Conservation (phyloP, 2,113 vertebrate species). For the Rhizomys pruinosus region DNA sequence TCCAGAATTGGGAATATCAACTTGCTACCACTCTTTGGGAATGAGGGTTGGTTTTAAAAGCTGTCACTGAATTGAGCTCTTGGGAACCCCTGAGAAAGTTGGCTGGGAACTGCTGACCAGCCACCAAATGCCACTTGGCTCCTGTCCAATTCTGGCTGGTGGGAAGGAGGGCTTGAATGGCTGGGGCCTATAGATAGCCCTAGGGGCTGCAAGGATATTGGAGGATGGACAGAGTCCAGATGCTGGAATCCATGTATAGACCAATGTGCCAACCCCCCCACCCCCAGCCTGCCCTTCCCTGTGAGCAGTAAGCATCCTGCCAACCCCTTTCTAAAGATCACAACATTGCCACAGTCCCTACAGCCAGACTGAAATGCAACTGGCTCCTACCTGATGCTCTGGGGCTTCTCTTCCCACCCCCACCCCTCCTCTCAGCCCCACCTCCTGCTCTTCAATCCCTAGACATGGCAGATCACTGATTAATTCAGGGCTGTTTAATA, state of each 20-base stretch:
- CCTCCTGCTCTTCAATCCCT: slow-evolving; percentile 79
- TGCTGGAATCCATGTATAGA: background rate
- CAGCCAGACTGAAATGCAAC: fast-evolving
- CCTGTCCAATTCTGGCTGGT: background rate
- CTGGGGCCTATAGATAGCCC: background rate
- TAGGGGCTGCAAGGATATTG: background rate
- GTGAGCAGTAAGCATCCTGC: background rate
- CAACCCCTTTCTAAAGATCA: background rate
- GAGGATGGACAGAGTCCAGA: slow-evolving; percentile 42
- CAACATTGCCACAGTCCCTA: background rate
- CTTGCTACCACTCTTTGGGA: background rate
- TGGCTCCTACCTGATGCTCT: slow-evolving; percentile 39
- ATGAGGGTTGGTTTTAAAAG: background rate
- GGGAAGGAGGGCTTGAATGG: background rate
- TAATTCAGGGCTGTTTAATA: slow-evolving; percentile 90
- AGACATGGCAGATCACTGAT: slow-evolving; percentile 86
- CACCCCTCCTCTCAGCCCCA: slow-evolving; percentile 64
- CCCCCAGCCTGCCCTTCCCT: background rate
- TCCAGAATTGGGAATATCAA: background rate
- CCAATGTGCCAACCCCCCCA: background rate
- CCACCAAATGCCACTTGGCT: slow-evolving; percentile 8
- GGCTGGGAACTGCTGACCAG: background rate
- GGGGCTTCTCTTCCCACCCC: slow-evolving; percentile 28
- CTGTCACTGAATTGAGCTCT: background rate
- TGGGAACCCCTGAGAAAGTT: background rate